Evolutionary conservation across 2,113 vertebrate genomes (phyloP).

Genomic region (Terrapene triunguis): DNA sequence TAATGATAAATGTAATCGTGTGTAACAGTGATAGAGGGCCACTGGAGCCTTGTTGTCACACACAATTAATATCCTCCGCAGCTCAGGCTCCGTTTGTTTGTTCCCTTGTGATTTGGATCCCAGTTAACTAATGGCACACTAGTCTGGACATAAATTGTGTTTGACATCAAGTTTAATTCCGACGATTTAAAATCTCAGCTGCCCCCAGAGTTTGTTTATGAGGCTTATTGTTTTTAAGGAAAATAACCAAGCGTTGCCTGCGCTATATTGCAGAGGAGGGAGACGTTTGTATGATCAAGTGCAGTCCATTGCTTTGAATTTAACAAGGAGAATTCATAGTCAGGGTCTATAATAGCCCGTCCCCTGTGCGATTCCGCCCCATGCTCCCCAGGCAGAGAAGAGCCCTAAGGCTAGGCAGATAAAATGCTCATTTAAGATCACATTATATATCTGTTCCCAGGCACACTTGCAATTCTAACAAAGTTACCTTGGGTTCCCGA

Average conservation of each 20-base stretch:
- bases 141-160: constrained; percentile 83
- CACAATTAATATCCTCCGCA: constrained; percentile 83
- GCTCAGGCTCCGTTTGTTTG: constrained; percentile 79
- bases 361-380: constrained; percentile 31
- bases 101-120: constrained; percentile 72
- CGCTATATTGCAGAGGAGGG: constrained; percentile 54
- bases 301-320: background rate
- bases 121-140: constrained; percentile 87
- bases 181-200: constrained; percentile 80
- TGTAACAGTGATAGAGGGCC: constrained; percentile 88
- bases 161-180: constrained; percentile 85
- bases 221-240: constrained; percentile 35
- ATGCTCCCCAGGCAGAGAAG: constrained; percentile 40
- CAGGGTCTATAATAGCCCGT: background rate
- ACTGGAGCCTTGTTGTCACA: constrained; percentile 81
- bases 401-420: constrained; percentile 49
- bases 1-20: constrained; percentile 84
- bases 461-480: background rate
- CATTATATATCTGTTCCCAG: constrained; percentile 7
- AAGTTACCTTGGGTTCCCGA: background rate
- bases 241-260: constrained; percentile 56
- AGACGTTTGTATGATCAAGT: constrained; percentile 19
- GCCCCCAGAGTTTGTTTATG: constrained; percentile 74
- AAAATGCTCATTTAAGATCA: constrained; percentile 63
- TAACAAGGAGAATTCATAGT: constrained; percentile 54